phyloP scores from a whole-genome alignment of 2,797 vertebrate species.

The Lycodopsis pacificus region DNA sequence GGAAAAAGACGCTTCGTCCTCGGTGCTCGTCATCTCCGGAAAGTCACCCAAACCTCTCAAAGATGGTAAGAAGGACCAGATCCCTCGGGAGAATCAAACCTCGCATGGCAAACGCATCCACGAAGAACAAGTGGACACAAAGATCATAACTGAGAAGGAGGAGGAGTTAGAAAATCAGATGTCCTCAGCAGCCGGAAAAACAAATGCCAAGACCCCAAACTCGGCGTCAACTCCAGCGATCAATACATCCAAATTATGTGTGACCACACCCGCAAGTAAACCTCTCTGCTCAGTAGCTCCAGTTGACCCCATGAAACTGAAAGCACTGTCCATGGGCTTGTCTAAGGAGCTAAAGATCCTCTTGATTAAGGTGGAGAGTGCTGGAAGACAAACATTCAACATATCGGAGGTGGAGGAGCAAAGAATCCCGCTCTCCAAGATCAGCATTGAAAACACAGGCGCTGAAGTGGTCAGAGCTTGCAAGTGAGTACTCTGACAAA shows the following conservation, averaged over 20 bases:
- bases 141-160: slow-evolving; percentile 33
- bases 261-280: slow-evolving; percentile 46
- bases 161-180: slow-evolving; percentile 53
- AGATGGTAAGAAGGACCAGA: slow-evolving; percentile 77
- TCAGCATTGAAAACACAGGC: slow-evolving; percentile 87
- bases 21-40: slow-evolving; percentile 41
- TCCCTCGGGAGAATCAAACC: slow-evolving; percentile 82
- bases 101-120: slow-evolving; percentile 76
- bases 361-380: slow-evolving; percentile 88
- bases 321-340: slow-evolving; percentile 87
- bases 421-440: slow-evolving; percentile 82
- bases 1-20: slow-evolving; percentile 44
- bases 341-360: slow-evolving; percentile 91
- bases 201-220: slow-evolving; percentile 38
- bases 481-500: slow-evolving; percentile 85
- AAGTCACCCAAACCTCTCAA: slow-evolving; percentile 60
- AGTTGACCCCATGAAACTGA: slow-evolving; percentile 86
- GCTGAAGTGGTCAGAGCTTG: slow-evolving; percentile 88
- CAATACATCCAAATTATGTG: slow-evolving; percentile 49
- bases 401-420: slow-evolving; percentile 88
- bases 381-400: slow-evolving; percentile 87
- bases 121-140: slow-evolving; percentile 67
- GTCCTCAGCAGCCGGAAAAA: slow-evolving; percentile 24
- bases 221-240: slow-evolving; percentile 47
- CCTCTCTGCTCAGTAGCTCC: slow-evolving; percentile 60